Conservation (phyloP, 2,113 vertebrate genomes). For the Hassar affinis region DNA sequence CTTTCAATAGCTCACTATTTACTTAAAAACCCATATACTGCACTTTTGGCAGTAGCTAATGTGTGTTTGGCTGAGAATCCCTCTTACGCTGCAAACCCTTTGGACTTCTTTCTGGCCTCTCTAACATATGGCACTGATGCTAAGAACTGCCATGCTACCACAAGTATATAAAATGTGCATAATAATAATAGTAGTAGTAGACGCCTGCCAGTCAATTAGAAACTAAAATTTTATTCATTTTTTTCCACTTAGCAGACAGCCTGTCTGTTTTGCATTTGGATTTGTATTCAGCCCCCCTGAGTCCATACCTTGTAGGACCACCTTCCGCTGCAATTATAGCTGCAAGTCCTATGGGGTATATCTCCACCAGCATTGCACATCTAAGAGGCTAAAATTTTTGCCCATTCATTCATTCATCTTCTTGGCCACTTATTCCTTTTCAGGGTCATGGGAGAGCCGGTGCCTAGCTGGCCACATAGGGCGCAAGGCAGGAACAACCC, state of each 20-base stretch:
- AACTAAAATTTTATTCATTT: background rate
- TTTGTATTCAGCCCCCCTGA: no score
- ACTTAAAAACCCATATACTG: conserved; percentile 1
- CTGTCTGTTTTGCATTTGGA: no score
- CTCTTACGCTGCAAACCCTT: background rate
- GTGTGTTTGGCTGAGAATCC: background rate
- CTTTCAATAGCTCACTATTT: background rate
- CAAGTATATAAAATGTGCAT: background rate
- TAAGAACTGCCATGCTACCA: background rate
- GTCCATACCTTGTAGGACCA: no score
- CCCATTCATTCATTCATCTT: no score
- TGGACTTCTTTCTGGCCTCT: background rate
- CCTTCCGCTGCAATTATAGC: no score
- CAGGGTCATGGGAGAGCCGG: no score
- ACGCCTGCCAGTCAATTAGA: background rate
- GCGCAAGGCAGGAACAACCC: no score
- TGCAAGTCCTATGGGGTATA: no score
- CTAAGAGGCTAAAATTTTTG: no score
- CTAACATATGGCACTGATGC: background rate
- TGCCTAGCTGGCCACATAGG: no score
- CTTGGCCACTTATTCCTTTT: no score
- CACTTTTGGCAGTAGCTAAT: conserved; percentile 1
- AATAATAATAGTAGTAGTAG: background rate
- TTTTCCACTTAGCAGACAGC: background rate
- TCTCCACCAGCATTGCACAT: no score